phyloP scores from a whole-genome alignment of 2,113 vertebrate species.

The Phalacrocorax carbo region DNA sequence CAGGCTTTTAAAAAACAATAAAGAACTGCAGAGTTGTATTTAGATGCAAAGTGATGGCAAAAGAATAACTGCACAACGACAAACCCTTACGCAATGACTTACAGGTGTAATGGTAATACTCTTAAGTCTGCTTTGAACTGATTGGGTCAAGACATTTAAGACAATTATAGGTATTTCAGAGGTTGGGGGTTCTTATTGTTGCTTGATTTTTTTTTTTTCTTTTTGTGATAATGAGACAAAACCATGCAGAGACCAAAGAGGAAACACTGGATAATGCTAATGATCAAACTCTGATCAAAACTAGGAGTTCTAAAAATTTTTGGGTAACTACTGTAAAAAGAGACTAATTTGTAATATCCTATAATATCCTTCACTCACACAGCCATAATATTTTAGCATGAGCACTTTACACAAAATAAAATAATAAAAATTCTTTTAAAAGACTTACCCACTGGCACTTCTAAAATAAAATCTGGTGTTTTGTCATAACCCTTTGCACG shows the following conservation, averaged over 20 bases:
- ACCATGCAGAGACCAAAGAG: not conserved
- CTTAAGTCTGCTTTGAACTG: not conserved
- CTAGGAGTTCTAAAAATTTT: not conserved
- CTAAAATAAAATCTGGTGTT: constrained; percentile 97
- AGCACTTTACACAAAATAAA: not conserved
- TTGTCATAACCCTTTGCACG: constrained; percentile 97
- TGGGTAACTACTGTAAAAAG: not conserved
- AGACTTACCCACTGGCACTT: constrained; percentile 93
- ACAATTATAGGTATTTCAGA: not conserved
- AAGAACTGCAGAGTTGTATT: not conserved
- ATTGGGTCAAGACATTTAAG: not conserved
- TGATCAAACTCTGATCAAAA: not conserved
- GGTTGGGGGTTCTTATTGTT: not conserved
- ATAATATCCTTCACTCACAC: not conserved
- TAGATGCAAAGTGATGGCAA: not conserved
- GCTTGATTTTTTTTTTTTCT: not conserved
- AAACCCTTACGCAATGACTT: not conserved
- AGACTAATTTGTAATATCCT: not conserved
- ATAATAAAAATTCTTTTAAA: not conserved
- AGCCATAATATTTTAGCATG: not conserved
- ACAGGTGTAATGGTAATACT: not conserved
- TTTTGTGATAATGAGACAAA: not conserved
- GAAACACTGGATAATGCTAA: not conserved
- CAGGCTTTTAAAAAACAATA: not conserved
- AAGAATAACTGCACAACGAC: not conserved